Evolutionary conservation across 2,888 invertebrate genomes (phyloP).

Genomic region (Augiades crinisus): DNA sequence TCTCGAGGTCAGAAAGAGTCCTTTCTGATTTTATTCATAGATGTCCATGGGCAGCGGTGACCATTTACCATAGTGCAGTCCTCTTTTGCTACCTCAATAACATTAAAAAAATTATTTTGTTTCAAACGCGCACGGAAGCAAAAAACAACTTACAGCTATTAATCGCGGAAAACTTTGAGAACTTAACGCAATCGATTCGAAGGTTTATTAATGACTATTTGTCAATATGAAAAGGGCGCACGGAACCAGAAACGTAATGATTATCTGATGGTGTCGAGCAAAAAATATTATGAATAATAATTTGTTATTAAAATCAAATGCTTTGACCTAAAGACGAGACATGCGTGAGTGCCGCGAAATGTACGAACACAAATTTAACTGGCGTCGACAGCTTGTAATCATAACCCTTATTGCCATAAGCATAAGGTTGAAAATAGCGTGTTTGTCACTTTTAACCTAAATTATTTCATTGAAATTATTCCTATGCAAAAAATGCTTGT

Average conservation of each 20-base stretch:
- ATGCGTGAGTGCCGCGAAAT: conserved; percentile 52
- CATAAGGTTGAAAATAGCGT: conserved; percentile 31
- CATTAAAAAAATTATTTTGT: no score
- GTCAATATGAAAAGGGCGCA: conserved; percentile 18
- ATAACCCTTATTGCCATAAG: background rate
- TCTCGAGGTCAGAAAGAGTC: no score
- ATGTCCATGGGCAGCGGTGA: no score
- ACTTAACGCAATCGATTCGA: background rate
- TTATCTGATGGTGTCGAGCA: background rate
- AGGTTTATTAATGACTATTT: conserved; percentile 10
- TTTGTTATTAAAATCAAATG: conserved; percentile 44
- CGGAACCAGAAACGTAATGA: conserved; percentile 10
- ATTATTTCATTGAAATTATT: no score
- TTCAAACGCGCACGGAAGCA: no score
- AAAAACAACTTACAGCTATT: no score
- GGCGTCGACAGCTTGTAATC: background rate
- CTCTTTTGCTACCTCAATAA: no score
- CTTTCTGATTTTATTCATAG: no score
- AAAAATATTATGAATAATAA: conserved; percentile 29
- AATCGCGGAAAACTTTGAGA: conserved; percentile 8
- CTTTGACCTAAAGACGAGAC: conserved; percentile 44
- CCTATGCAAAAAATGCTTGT: no score
- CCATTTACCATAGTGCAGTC: no score
- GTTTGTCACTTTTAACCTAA: no score
- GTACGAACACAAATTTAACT: conserved; percentile 38